Base-by-base conservation (phyloP, 2,113 vertebrate genomes). In the Cathartes aura region DNA sequence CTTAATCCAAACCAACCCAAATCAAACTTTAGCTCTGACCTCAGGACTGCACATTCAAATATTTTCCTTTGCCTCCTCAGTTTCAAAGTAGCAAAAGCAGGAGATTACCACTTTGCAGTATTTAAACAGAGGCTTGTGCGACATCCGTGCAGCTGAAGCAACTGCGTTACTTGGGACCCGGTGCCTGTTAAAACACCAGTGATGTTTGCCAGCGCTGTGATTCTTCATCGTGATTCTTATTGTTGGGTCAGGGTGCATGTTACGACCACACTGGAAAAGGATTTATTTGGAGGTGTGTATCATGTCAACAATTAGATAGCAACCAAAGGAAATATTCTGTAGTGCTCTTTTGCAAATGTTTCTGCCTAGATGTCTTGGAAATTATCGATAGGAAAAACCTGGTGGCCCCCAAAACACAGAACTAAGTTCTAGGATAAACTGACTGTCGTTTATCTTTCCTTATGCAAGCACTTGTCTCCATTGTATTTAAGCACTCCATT, bases 21-120 rank as follows among this genome's bases (percentile, higher is more conserved):
- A 97, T 97, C 98, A 97, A 97, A 96, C 97, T 93, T 80, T n/a
- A 95, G 98, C 97, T 98, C 89, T 98, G 98, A 98, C 98, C 98
- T 98, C 97, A 98, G 98, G 95, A 98, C 96, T 97, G 64, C 95
- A 96, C 96, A 96, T 97, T 97, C 96, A 98, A 96, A 98, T 91
- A 94, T 89, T 95, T 96, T 95, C 97, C 95, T 96, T 64, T 74
- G 97, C 96, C 96, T 95, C 93, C 92, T 93, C 92, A 94, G 94
- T 94, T 92, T 97, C 95, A 82, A 90, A 98, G 95, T 93, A 96
- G 67, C 81, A 59, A 87, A 96, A 90, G 95, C 94, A 96, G 97
- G 96, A 98, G 98, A 96, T 90, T 89, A 92, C 97, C 76, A 62
- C 55, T 74, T 93, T 48, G 76, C 86, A 93, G 55, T 82, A 24